phyloP scores from a whole-genome alignment of 2,797 vertebrate species.

The Dallia pectoralis region DNA sequence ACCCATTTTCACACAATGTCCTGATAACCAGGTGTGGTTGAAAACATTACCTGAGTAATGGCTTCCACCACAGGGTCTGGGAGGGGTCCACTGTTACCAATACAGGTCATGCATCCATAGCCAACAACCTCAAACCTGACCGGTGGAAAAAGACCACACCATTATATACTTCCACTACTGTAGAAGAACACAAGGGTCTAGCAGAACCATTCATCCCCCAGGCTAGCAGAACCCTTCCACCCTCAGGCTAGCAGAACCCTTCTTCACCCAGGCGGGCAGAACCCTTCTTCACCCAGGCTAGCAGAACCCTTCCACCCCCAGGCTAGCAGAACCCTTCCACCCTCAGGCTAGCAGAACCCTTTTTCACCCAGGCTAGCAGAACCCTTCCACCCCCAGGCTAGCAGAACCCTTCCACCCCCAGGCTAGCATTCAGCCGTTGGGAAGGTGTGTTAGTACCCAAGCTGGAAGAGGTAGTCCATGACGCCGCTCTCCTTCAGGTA shows the following conservation, averaged over 20 bases:
- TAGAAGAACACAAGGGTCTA: not conserved
- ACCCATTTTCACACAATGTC: no score
- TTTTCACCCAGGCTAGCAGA: no score
- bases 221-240: not conserved
- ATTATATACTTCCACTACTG: no score
- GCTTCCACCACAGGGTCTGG: conserved; percentile 92
- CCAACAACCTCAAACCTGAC: conserved; percentile 95
- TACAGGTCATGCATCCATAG: conserved; percentile 99
- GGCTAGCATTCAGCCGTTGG: not conserved
- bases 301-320: no score
- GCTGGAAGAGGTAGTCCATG: conserved; percentile 86
- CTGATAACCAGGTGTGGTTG: not conserved
- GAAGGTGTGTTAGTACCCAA: conserved; percentile 78
- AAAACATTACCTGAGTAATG: conserved; percentile 83
- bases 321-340: not conserved
- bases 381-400: no score
- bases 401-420: not conserved
- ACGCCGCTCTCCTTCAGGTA: conserved; percentile 94
- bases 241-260: not conserved
- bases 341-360: no score
- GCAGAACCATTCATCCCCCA: not conserved
- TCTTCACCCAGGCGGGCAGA: no score
- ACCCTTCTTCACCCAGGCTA: not conserved
- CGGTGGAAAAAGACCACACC: not conserved
- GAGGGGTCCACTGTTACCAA: conserved; percentile 95